Evolutionary conservation across 2,888 invertebrate species (phyloP), one percentile per base, ranked within the genome.

Genomic region (Serripes groenlandicus): DNA sequence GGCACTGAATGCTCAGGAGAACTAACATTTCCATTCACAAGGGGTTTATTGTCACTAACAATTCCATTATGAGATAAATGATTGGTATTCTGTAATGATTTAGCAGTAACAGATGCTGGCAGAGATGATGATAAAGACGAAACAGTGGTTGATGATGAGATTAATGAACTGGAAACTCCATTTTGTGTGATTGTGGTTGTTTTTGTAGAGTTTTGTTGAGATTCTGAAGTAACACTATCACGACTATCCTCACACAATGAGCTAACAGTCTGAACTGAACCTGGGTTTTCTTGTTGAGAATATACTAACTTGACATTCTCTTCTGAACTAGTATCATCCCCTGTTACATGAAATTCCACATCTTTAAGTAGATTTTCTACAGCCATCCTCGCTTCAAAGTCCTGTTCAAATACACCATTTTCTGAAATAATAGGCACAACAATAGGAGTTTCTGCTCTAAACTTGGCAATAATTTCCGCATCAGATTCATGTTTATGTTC

Each of bases 51-150:
- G 15, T 75, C 62, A 74, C 60, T 71, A 56, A 35, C 73, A 28
- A 90, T 90, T 71, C 88, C 85, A 82, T 87, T 85, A 78, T 87
- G 72, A 32, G 88, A 85, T 52, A 89, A 78, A 81, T 89, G 86
- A 78, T 75, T 74, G 49, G 64, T 52, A 21, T 84, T 78, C 35
- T 58, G 64, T 60, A 66, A 84, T 75, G 77, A 71, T 79, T 76
- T 77, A 37, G 72, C 26, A 23, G 73, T 73, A 37, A 49, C 30
- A 21, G 32, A 58, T 76, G 75, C 52, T 52, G 32, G 30, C 37
- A 66, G 23, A 15, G 37, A 42, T 66, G 66, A 66, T 66, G 66
- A 42, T 26, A 42, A 23, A 3, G 79, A 69, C 62, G 75, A 71
- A 35, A 42, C 23, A 9, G 23, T n/a, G n/a, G 3, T 35, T 34